Conservation (phyloP, 2,888 invertebrate genomes). For the Orchesella flavescens region DNA sequence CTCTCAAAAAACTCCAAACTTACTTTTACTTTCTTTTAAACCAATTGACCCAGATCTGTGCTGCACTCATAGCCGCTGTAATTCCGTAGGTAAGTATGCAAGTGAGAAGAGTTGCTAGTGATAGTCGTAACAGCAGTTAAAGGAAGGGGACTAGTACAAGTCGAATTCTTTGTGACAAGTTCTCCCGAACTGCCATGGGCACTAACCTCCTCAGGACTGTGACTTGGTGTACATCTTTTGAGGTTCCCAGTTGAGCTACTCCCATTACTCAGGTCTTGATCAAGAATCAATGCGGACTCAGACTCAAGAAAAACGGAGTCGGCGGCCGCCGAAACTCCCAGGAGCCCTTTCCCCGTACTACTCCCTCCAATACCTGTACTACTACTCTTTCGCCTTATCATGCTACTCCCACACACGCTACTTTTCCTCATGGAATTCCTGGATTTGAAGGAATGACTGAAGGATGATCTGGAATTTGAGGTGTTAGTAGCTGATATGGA, state of each 20-base stretch:
- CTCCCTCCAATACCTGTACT: slow-evolving; percentile 19
- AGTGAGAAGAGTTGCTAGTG: slow-evolving; percentile 40
- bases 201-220: slow-evolving; percentile 26
- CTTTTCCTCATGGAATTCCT: slow-evolving; percentile 54
- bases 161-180: slow-evolving; percentile 15
- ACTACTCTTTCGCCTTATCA: slow-evolving; percentile 46
- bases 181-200: slow-evolving; percentile 35
- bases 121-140: slow-evolving; percentile 45
- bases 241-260: slow-evolving; percentile 54
- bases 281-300: slow-evolving; percentile 60
- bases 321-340: slow-evolving; percentile 42
- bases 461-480: slow-evolving; percentile 37
- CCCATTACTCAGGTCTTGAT: slow-evolving; percentile 50
- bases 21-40: slow-evolving; percentile 47
- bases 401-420: slow-evolving; percentile 44
- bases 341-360: slow-evolving; percentile 31
- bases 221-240: slow-evolving; percentile 35
- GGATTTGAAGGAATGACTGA: slow-evolving; percentile 53
- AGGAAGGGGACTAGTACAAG: slow-evolving; percentile 5
- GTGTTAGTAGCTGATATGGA: slow-evolving; percentile 59
- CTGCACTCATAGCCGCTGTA: slow-evolving; percentile 55
- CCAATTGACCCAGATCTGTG: slow-evolving; percentile 63
- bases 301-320: slow-evolving; percentile 64
- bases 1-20: background rate
- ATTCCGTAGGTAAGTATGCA: slow-evolving; percentile 60